Conservation (phyloP, 2,113 vertebrate species). For the Tragelaphus buxtoni region DNA sequence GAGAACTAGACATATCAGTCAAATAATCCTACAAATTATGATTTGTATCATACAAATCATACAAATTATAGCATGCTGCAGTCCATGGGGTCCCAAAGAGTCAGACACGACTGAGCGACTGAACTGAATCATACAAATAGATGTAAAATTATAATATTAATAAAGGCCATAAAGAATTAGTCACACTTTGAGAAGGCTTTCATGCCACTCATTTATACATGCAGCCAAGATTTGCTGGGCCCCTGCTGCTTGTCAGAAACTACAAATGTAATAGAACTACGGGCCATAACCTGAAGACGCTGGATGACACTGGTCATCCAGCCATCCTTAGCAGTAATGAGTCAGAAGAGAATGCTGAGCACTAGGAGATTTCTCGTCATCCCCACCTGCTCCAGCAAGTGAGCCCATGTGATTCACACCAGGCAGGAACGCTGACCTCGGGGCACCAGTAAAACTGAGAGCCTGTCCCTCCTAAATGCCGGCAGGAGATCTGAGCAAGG, state of each 20-base stretch:
- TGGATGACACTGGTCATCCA: background rate
- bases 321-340: background rate
- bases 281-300: background rate
- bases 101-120: background rate
- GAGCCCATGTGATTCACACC: background rate
- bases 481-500: background rate
- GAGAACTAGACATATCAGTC: background rate
- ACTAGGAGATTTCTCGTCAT: background rate
- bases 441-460: background rate
- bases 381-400: background rate
- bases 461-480: background rate
- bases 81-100: background rate
- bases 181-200: background rate
- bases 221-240: background rate
- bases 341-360: background rate
- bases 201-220: background rate
- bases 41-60: background rate
- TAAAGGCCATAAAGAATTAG: background rate
- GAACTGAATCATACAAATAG: background rate
- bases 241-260: background rate
- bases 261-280: background rate
- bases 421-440: background rate
- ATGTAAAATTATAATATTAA: background rate
- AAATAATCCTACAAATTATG: background rate
- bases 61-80: background rate